phyloP scores from a whole-genome alignment of 1,140 invertebrate species.

The Belonocnema kinseyi region DNA sequence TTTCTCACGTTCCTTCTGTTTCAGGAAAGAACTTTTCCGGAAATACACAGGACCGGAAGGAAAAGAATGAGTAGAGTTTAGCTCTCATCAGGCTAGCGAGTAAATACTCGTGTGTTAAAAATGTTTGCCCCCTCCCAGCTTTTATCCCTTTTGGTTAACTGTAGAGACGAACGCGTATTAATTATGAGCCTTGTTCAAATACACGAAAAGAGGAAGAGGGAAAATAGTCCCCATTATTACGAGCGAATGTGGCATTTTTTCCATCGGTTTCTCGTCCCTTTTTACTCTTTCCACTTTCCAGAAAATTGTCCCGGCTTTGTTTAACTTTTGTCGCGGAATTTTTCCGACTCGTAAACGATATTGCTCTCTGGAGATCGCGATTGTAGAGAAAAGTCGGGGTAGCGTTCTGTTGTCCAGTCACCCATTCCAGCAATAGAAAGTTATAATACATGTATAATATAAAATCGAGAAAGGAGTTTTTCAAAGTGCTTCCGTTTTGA shows the following conservation, averaged over 20 bases:
- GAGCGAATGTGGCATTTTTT: slow-evolving; percentile 41
- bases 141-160: not conserved
- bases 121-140: not conserved
- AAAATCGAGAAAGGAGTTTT: not conserved
- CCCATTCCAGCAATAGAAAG: slow-evolving; percentile 1
- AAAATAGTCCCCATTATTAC: slow-evolving; percentile 62
- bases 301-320: slow-evolving; percentile 53
- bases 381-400: not conserved
- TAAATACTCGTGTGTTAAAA: slow-evolving; percentile 21
- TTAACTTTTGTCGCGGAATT: slow-evolving; percentile 65
- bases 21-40: too few species aligned
- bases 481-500: too few species aligned
- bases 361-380: slow-evolving; percentile 59
- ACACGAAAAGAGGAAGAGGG: slow-evolving; percentile 53
- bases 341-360: slow-evolving; percentile 55
- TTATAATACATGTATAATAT: not conserved
- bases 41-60: not conserved
- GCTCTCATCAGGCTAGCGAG: not conserved
- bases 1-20: too few species aligned
- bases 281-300: not conserved
- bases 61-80: not conserved
- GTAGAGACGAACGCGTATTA: slow-evolving; percentile 65
- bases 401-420: not conserved
- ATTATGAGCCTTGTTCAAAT: slow-evolving; percentile 71
- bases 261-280: not conserved